phyloP scores from a whole-genome alignment of 2,888 invertebrate species.

The Troilus luridus region DNA sequence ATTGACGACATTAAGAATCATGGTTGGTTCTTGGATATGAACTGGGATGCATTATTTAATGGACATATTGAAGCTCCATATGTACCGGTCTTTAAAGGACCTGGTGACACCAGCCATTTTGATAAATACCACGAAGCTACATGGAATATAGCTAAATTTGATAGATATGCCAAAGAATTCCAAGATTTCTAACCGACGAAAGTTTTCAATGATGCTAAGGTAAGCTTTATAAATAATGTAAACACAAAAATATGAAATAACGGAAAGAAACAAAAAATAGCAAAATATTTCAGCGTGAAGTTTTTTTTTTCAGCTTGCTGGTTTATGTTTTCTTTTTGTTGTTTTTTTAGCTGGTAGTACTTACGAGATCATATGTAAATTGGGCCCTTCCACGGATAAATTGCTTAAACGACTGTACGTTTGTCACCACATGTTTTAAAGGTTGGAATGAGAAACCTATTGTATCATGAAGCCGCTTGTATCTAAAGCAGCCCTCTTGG shows the following conservation, averaged over 20 bases:
- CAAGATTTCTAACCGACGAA: conserved; percentile 60
- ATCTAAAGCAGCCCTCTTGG: neutral
- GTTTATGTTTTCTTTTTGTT: too few species aligned
- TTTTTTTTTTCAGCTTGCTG: neutral
- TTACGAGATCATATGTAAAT: neutral
- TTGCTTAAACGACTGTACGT: neutral
- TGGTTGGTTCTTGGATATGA: conserved; percentile 87
- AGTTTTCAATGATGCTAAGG: neutral
- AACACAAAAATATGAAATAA: neutral
- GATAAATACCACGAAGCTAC: conserved; percentile 76
- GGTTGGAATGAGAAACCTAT: neutral
- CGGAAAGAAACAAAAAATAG: too few species aligned
- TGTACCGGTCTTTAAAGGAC: conserved; percentile 72
- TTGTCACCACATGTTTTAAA: neutral
- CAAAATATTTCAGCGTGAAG: neutral
- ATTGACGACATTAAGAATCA: conserved; percentile 90
- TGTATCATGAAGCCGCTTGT: neutral
- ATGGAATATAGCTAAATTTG: conserved; percentile 71
- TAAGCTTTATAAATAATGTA: neutral
- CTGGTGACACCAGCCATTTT: conserved; percentile 82
- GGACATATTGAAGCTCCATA: conserved; percentile 78
- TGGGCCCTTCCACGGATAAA: neutral
- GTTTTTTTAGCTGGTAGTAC: neutral
- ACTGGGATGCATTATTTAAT: conserved; percentile 86
- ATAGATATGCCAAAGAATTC: conserved; percentile 71